phyloP scores from a whole-genome alignment of 1,140 invertebrate genomes.

The Drosophila parabipectinata region DNA sequence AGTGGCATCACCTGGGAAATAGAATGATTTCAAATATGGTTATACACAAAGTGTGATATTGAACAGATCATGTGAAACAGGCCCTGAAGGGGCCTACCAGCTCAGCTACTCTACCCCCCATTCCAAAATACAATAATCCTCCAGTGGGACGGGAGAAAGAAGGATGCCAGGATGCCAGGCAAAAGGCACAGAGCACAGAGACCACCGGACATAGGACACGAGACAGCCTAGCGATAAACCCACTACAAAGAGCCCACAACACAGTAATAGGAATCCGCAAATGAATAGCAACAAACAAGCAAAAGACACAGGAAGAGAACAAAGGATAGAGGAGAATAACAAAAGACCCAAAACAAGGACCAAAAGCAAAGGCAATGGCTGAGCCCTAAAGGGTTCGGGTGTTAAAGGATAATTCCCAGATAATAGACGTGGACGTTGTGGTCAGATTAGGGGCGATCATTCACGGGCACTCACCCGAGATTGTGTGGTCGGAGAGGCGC shows the following conservation, averaged over 20 bases:
- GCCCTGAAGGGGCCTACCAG: neutral
- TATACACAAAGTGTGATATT: neutral
- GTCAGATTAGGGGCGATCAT: conserved; percentile 15
- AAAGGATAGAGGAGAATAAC: neutral
- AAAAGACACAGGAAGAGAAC: conserved; percentile 12
- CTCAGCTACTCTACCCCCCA: neutral
- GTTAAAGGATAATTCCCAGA: conserved; percentile 45
- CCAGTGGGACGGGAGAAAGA: neutral
- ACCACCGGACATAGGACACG: conserved; percentile 13
- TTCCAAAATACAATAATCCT: neutral
- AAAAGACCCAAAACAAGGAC: conserved; percentile 2
- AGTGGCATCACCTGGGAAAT: too few relatives aligned
- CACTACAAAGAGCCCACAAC: conserved; percentile 18
- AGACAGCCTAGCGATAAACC: conserved; percentile 19
- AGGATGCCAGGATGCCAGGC: neutral
- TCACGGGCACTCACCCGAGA: conserved; percentile 76
- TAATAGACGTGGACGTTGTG: conserved; percentile 37
- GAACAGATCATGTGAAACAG: neutral
- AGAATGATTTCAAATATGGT: too few relatives aligned
- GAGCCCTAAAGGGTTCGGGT: conserved; percentile 26
- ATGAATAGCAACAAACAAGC: conserved; percentile 35
- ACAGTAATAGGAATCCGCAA: conserved; percentile 34
- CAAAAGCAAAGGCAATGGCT: conserved; percentile 1
- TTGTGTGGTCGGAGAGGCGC: conserved; percentile 83
- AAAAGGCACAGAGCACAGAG: neutral